These are phyloP conservation scores for Heteronetta atricapilla DNA, from an alignment of 2,113 vertebrate genomes.

Conservation along the genomic window DNA sequence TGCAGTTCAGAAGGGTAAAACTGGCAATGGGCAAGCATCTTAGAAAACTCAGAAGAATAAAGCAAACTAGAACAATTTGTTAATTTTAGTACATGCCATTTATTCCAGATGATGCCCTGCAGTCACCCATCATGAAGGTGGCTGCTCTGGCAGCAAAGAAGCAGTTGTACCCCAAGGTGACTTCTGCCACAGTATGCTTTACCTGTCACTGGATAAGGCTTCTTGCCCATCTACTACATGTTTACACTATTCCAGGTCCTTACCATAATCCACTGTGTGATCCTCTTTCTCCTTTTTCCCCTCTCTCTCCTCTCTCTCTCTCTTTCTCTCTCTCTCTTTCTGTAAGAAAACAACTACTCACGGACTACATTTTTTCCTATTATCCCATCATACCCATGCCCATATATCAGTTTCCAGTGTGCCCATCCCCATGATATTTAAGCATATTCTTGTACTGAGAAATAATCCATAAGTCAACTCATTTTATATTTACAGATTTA, in stretches of 20 bases:
- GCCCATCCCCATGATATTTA: not conserved
- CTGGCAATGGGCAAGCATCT: not conserved
- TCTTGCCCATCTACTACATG: not conserved
- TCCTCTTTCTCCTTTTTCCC: not conserved
- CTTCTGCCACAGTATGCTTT: rapidly evolving
- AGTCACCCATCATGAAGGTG: rapidly evolving
- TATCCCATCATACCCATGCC: not conserved
- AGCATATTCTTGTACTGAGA: not conserved
- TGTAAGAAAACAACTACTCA: not conserved
- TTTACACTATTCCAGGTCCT: not conserved
- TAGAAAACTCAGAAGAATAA: not conserved
- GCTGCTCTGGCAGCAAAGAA: not conserved
- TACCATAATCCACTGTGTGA: not conserved
- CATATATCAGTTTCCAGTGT: not conserved
- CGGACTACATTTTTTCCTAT: not conserved
- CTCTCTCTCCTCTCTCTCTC: not conserved
- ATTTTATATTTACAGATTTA: not conserved
- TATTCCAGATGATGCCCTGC: not conserved
- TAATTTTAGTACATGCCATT: not conserved
- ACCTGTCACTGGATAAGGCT: not conserved
- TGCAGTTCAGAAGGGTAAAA: not conserved
- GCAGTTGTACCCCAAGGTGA: not conserved
- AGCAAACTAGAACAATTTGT: not conserved
- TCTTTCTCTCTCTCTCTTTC: not conserved
- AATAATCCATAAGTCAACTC: not conserved